Conservation (phyloP, 1,140 invertebrate species). For the Drosophila pandora region DNA sequence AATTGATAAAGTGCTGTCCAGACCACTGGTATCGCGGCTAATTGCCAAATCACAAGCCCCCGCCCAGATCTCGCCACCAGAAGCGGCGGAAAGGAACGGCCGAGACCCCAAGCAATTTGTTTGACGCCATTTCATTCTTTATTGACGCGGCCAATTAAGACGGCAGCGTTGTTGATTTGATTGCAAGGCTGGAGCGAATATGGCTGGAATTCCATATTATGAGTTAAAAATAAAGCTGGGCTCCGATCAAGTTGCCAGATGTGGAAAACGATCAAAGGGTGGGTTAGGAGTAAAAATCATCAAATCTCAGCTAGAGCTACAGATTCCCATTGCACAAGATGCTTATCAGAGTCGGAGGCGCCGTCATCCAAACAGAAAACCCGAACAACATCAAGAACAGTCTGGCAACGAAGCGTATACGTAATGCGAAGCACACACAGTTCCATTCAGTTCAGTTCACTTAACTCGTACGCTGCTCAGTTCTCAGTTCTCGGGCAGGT, state of each 20-base stretch:
- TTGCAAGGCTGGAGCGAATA: slow-evolving; percentile 33
- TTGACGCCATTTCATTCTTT: slow-evolving; percentile 59
- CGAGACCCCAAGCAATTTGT: slow-evolving; percentile 45
- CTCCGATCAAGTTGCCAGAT: slow-evolving; percentile 13
- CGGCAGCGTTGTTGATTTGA: slow-evolving; percentile 40
- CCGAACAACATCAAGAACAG: slow-evolving; percentile 19
- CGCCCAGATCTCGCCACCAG: slow-evolving; percentile 10
- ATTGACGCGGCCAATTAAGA: slow-evolving; percentile 48
- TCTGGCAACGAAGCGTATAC: slow-evolving; percentile 60
- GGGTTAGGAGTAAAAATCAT: neutral
- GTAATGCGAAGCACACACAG: slow-evolving; percentile 49
- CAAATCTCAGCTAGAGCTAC: slow-evolving; percentile 20
- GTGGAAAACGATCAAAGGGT: neutral
- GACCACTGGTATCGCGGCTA: slow-evolving; percentile 22
- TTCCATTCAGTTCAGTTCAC: slow-evolving; percentile 58
- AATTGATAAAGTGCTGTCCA: slow-evolving; percentile 39
- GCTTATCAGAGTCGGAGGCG: slow-evolving; percentile 22
- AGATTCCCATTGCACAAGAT: slow-evolving; percentile 31
- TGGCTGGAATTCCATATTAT: slow-evolving; percentile 27
- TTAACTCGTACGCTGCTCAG: slow-evolving; percentile 36
- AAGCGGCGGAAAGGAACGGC: neutral
- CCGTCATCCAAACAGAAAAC: neutral
- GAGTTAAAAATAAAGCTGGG: slow-evolving; percentile 15
- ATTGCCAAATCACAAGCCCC: slow-evolving; percentile 45
- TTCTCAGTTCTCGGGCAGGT: slow-evolving; percentile 59